Base-by-base conservation (phyloP, 2,113 vertebrate species). In the Spheniscus mendiculus region DNA sequence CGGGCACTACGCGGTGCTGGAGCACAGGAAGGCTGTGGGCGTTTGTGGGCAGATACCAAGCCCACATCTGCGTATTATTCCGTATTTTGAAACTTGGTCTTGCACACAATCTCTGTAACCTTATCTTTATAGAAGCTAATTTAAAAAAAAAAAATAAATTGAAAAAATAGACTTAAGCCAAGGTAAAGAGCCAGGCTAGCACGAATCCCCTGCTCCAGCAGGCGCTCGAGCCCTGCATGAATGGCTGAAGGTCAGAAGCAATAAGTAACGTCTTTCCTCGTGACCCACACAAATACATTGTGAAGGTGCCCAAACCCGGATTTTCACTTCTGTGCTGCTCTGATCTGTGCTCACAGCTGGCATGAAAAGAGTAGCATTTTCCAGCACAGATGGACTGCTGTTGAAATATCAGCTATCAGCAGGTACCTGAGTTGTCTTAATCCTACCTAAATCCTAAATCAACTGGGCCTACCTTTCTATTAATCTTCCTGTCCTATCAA, bases 391-490 rank as follows among this genome's bases (percentile, higher is more conserved):
- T 16, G 67, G 67, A 47, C 63, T n/a, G 78, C 94, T 73, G 78
- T 34, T 50, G 94, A 83, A 94, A 94, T 96, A 96, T 62, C 95
- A 95, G 91, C 91, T 91, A 91, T 73, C 96, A 89, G 96, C 96
- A 96, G 95, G 93, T 78, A 97, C 89, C 96, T 25, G 84, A 77
- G 81, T 83, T 66, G 66, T 30, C 74, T 96, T 96, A 97, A 97
- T 96, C 97, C 96, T 62, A 38, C 93, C 93, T 90, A 96, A 97
- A 93, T 87, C 95, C 94, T 47, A 77, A 82, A 70, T 73, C 95
- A 58, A 15, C 87, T 77, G 94, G 0, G 38, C 83, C 85, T 45
- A 61, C 89, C 52, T 83, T 61, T 12, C 87, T 47, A 23, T 22
- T 95, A 87, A 97, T 96, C 95, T 92, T 25, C 83, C 87, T 38